Evolutionary conservation across 1,140 invertebrate species (phyloP), one percentile per base, ranked within the genome.

Genomic region (Hestina assimilis): DNA sequence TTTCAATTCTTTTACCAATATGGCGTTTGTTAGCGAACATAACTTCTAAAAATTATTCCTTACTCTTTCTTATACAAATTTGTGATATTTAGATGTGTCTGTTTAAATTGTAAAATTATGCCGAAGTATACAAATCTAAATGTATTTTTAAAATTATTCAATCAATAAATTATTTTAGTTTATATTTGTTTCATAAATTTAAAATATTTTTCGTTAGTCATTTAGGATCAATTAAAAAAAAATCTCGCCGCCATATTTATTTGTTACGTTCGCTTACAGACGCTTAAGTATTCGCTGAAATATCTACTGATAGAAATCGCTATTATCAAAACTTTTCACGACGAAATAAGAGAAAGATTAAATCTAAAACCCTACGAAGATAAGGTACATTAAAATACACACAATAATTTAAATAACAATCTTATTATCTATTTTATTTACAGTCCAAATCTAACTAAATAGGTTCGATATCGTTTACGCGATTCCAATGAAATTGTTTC

Each of bases 341-440:
- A 63, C 57, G 54, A 69, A 62, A 62, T 61, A 59, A 65, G 66
- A 59, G 60, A 66, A 66, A 68, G 48, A 55, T 64, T 60, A 53
- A 45, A 43, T 55, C 62, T 63, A 68, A n/a, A 58, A 60, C 55
- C 62, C 61, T 68, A 63, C 48, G 52, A 64, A 68, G 64, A 63
- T n/a, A n/a, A 69, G 52, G 42, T 72, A 75, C 67, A 64, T 66
- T 54, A 72, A 72, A 72, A 72, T 72, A 77, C 73, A 74, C 70
- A 69, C 71, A 74, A 67, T 70, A 70, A 72, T 67, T 72, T 51
- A 66, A 69, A 60, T 74, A 79, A 83, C 76, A 80, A 76, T 75
- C 73, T 80, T 79, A 79, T 57, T 6, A n/a, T 48, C 71, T 78
- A 78, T 45, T 9, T 40, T 83, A 83, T 83, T 53, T 81, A 83